Evolutionary conservation across 2,888 invertebrate species (phyloP).

Genomic region (Pollenia griseotomentosa): DNA sequence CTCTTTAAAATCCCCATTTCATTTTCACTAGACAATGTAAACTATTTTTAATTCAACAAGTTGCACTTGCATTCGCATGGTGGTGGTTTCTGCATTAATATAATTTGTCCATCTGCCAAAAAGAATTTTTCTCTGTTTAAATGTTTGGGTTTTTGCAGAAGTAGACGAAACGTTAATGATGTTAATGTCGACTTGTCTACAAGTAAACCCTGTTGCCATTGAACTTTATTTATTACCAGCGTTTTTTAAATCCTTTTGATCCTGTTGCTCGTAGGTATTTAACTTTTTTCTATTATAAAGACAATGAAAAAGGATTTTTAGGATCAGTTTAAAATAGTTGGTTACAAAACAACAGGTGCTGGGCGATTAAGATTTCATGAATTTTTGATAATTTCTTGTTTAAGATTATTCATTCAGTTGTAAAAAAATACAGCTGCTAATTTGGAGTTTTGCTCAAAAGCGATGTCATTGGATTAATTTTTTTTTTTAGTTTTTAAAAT

Average conservation of each 20-base stretch:
- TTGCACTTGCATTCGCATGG: conserved; percentile 13
- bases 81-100: conserved; percentile 3
- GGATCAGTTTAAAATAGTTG: conserved; percentile 6
- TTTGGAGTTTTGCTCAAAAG: neutral
- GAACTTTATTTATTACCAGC: conserved; percentile 30
- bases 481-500: no score
- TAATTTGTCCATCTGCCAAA: neutral
- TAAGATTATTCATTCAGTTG: conserved; percentile 12
- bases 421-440: conserved; percentile 34
- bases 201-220: conserved; percentile 16
- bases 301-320: neutral
- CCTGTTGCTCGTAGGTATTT: conserved; percentile 48
- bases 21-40: neutral
- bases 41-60: conserved; percentile 34
- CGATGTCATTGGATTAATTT: neutral
- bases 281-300: conserved; percentile 16
- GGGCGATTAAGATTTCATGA: conserved; percentile 25
- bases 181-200: conserved; percentile 17
- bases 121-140: neutral
- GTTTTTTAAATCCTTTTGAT: conserved; percentile 10
- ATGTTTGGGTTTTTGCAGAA: neutral
- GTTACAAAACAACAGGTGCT: conserved; percentile 56
- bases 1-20: neutral
- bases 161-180: neutral
- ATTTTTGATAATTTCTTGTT: conserved; percentile 20